These are phyloP conservation scores for Harlomillsia oculata DNA, from an alignment of 1,140 invertebrate genomes.

Conservation along the genomic window DNA sequence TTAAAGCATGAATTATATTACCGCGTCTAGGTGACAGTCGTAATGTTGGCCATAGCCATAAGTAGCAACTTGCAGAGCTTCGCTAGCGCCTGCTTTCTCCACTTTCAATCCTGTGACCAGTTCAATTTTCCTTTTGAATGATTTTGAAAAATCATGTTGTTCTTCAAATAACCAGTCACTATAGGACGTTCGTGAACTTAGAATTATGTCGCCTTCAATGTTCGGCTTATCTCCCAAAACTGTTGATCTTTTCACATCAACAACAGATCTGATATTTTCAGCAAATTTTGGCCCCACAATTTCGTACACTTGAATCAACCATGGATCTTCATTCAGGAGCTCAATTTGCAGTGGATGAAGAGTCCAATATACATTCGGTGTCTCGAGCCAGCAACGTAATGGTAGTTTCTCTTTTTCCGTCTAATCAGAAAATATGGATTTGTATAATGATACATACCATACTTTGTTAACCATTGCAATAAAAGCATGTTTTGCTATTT, in stretches of 20 bases:
- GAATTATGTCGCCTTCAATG: neutral
- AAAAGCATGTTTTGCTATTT: no score
- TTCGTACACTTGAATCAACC: constrained; percentile 12
- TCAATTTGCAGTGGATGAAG: constrained; percentile 16
- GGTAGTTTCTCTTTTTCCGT: neutral
- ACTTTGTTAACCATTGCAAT: no score
- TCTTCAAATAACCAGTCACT: neutral
- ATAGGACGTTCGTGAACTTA: neutral
- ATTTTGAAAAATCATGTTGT: neutral
- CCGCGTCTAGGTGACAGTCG: constrained; percentile 7
- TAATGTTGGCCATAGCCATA: constrained; percentile 7
- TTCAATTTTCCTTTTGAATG: constrained; percentile 4
- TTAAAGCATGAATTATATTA: neutral
- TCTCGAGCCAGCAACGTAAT: constrained; percentile 14
- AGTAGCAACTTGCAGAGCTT: neutral
- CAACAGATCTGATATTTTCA: neutral
- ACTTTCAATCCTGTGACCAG: constrained; percentile 13
- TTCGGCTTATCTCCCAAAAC: no score
- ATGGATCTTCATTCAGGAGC: neutral
- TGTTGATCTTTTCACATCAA: neutral
- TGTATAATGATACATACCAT: no score
- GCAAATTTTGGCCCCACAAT: neutral
- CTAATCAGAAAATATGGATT: neutral
- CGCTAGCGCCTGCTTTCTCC: neutral
- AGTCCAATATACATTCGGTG: constrained; percentile 7